A percentile compares a stretch with the other conserved stretches of the same genome.
These are phyloP conservation scores for Uropetala carovei DNA, from an alignment of 2,888 invertebrate genomes.

Conservation along the genomic window DNA sequence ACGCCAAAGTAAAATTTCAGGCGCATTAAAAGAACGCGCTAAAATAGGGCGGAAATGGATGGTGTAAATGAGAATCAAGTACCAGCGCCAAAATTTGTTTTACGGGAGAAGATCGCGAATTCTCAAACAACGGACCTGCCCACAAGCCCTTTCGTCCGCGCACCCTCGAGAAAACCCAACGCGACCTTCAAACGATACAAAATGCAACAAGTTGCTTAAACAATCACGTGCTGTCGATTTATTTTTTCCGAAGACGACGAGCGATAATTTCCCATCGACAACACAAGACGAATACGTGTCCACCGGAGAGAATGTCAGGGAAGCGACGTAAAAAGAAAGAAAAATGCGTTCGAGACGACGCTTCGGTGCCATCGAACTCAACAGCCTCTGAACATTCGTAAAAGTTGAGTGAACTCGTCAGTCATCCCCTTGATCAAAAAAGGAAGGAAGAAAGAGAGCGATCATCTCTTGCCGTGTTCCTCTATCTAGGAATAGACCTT, in stretches of 20 bases:
- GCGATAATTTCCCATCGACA: not conserved
- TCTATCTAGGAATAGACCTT: conserved; percentile 57
- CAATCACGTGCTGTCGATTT: too few species aligned
- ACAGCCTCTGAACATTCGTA: conserved; percentile 39
- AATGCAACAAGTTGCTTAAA: too few species aligned
- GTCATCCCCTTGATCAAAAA: conserved; percentile 47
- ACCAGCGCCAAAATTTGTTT: too few species aligned
- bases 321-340: not conserved
- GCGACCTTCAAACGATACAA: too few species aligned
- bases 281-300: not conserved
- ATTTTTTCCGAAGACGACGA: not conserved
- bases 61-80: too few species aligned
- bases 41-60: too few species aligned
- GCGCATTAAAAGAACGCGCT: too few species aligned
- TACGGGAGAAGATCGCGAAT: too few species aligned
- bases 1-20: too few species aligned
- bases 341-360: not conserved
- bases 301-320: not conserved
- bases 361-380: conserved; percentile 2
- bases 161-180: too few species aligned
- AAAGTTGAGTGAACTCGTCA: conserved; percentile 63
- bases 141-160: too few species aligned
- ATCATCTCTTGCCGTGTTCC: conserved; percentile 7
- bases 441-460: not conserved
- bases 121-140: too few species aligned